Evolutionary conservation across 30 jellyfish, hydroid and myxozoan genomes (phyloP).

Genomic region (Phacellophora camtschatica): DNA sequence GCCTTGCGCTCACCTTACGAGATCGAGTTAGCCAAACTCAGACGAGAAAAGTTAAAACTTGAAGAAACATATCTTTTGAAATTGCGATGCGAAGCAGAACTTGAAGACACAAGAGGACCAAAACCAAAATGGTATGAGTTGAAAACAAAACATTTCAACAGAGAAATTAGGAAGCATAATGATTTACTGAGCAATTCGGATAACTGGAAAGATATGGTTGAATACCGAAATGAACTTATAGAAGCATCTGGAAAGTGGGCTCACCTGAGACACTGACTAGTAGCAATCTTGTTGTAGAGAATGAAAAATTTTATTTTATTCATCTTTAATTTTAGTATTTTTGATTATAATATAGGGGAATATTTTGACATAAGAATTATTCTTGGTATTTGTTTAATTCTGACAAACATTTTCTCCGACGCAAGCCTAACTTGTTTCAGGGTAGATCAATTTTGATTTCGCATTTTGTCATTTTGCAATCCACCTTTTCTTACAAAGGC

Average conservation of each 20-base stretch:
- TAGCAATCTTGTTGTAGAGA: too few relatives aligned
- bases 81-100: constrained; percentile 73
- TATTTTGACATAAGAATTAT: too few relatives aligned
- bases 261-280: not conserved
- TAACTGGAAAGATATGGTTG: constrained; percentile 43
- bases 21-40: constrained; percentile 49
- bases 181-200: constrained; percentile 25
- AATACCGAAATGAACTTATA: constrained; percentile 45
- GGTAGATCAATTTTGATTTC: too few relatives aligned
- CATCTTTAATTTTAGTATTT: too few relatives aligned
- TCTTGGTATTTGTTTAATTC: too few relatives aligned
- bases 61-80: constrained; percentile 83
- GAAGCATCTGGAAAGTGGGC: constrained; percentile 65
- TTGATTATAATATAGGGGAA: too few relatives aligned
- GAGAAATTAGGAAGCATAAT: constrained; percentile 60
- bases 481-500: too few relatives aligned
- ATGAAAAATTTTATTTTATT: too few relatives aligned
- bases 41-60: constrained; percentile 59
- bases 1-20: constrained; percentile 63
- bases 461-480: too few relatives aligned
- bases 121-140: constrained; percentile 91
- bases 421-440: too few relatives aligned
- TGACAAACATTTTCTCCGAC: too few relatives aligned
- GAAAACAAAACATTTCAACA: constrained; percentile 67
- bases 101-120: constrained; percentile 91